Evolutionary conservation across 2,888 invertebrate genomes (phyloP), one percentile per base, ranked within the genome.

Genomic region (Chelonus formosanus): DNA sequence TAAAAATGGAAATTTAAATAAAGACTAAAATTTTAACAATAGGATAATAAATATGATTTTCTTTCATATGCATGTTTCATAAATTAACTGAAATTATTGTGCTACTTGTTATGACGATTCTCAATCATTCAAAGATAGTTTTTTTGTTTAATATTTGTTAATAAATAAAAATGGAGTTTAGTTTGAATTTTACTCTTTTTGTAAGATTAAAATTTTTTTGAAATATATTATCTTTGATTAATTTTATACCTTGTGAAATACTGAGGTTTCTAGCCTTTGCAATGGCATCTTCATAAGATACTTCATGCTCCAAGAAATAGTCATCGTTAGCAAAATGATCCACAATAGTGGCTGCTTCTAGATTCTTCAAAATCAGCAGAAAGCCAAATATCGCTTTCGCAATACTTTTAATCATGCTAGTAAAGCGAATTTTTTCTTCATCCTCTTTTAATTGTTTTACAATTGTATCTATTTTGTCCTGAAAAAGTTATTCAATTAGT

Each of bases 261-360:
- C 84, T 84, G 63, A 89, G 85, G 48, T 81, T 82, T 36, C 78
- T 76, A 55, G 89, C 90, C 3, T 88, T 86, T 56, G 82, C 84
- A 74, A 86, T 86, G 8, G 90, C 90, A 67, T 88, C 87, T 0
- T 86, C 80, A 31, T 87, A 86, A 56, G 88, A 87, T 61, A 90
- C 87, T 75, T 89, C 88, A 75, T 90, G 90, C 75, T 90, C 90
- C 67, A 90, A 84, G 73, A 87, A 84, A 84, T 89, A 90, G 80
- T 90, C 89, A 78, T 90, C 89, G 73, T 80, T 76, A 2, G 76
- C 69, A 68, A 78, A 79, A 57, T 80, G 80, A 64, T 80, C 77
- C 52, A 83, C 79, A 50, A 83, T 74, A 40, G 78, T 78, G 48
- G 82, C 74, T 53, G 82, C 80, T 53, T 74, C 68, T 48, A 77